Percentiles rank a stretch among this genome's conserved stretches.
phyloP scores from a whole-genome alignment of 2,888 invertebrate genomes.

The Parnassius apollo region DNA sequence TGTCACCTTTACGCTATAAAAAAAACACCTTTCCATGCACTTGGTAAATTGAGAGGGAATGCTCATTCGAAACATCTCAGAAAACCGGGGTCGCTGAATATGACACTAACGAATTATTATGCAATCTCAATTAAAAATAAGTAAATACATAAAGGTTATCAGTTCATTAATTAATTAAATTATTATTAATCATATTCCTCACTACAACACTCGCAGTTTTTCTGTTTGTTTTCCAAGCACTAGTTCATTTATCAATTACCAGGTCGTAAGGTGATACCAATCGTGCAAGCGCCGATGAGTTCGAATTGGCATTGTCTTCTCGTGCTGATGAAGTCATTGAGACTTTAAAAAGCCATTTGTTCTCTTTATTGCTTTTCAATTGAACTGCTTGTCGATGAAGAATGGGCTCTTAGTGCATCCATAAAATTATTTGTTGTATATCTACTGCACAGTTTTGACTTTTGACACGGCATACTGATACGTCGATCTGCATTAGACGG shows the following conservation, averaged over 20 bases:
- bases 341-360: neutral
- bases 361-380: conserved; percentile 14
- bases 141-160: neutral
- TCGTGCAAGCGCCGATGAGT: neutral
- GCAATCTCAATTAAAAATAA: too few relatives aligned
- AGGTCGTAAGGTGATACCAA: conserved; percentile 1
- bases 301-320: neutral
- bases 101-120: too few relatives aligned
- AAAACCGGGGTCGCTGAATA: too few relatives aligned
- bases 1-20: too few relatives aligned
- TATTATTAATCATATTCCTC: neutral
- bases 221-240: neutral
- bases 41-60: too few relatives aligned
- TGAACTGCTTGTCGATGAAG: neutral
- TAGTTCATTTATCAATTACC: conserved; percentile 1
- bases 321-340: neutral
- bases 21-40: too few relatives aligned
- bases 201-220: neutral
- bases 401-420: conserved; percentile 1
- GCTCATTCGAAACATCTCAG: too few relatives aligned
- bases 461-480: too few relatives aligned
- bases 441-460: neutral
- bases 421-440: conserved; percentile 1
- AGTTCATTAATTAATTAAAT: neutral
- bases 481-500: too few relatives aligned